Percentiles rank a stretch among this genome's conserved stretches.
Evolutionary conservation across 2,797 vertebrate genomes (phyloP).

Genomic region (Sebastes taczanowskii): DNA sequence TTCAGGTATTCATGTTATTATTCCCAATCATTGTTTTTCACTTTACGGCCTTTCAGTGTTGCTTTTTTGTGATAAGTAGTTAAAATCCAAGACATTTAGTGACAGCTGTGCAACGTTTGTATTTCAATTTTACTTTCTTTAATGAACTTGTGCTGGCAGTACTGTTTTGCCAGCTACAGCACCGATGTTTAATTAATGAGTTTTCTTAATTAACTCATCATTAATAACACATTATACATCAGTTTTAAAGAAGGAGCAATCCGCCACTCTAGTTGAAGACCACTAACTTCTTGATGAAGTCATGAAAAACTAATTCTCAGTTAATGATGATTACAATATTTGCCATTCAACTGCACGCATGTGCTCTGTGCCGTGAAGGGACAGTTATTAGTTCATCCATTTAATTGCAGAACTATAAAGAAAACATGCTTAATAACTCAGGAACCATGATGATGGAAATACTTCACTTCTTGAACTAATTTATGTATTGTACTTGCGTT

Average conservation of each 20-base stretch:
- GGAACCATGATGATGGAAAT: constrained; percentile 14
- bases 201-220: constrained; percentile 28
- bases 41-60: neutral
- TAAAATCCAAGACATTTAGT: neutral
- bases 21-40: neutral
- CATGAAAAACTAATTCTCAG: constrained; percentile 11
- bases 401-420: constrained; percentile 1
- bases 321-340: constrained; percentile 9
- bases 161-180: neutral
- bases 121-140: neutral
- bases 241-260: neutral
- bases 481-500: constrained; percentile 11
- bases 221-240: constrained; percentile 28
- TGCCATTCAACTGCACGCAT: neutral
- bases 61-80: neutral
- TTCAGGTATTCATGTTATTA: neutral
- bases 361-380: constrained; percentile 6
- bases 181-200: constrained; percentile 3
- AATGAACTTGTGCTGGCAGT: neutral
- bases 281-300: constrained; percentile 25
- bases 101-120: neutral
- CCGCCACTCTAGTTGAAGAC: constrained; percentile 1
- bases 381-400: neutral
- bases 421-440: constrained; percentile 24
- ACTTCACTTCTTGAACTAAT: constrained; percentile 15